These are phyloP conservation scores for Callipepla californica DNA, from an alignment of 2,113 vertebrate species.

Conservation along the genomic window DNA sequence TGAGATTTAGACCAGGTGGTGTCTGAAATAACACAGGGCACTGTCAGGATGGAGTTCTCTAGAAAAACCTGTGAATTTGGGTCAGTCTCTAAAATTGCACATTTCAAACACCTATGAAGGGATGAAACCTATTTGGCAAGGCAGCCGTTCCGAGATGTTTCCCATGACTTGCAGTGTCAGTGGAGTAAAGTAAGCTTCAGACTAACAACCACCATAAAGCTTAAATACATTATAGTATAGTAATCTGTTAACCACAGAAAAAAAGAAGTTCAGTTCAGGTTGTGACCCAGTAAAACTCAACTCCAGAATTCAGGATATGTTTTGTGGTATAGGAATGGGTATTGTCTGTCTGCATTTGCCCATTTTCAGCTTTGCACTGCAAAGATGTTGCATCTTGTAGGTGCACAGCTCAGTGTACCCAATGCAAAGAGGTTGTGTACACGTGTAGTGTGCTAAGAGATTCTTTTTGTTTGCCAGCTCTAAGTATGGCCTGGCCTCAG, in stretches of 20 bases:
- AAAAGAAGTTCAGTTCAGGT: no score
- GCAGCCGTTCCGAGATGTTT: background rate
- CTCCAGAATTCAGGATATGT: background rate
- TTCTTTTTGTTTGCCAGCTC: no score
- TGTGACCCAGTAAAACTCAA: no score
- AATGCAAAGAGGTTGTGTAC: background rate
- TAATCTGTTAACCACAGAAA: fast-evolving
- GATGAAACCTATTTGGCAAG: background rate
- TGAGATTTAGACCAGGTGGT: fast-evolving
- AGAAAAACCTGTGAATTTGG: background rate
- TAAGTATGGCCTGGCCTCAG: background rate
- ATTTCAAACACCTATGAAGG: fast-evolving
- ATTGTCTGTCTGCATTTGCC: background rate
- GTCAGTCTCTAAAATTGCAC: background rate
- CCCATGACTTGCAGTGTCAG: fast-evolving
- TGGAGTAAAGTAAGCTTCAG: background rate
- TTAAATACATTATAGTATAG: fast-evolving
- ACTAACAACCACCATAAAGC: fast-evolving
- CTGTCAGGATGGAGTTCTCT: background rate
- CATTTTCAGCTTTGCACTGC: fast-evolving
- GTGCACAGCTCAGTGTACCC: background rate
- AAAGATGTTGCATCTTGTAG: fast-evolving
- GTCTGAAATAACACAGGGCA: fast-evolving
- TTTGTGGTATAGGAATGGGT: background rate
- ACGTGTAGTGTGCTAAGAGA: background rate